Base-by-base conservation (phyloP, 2,797 vertebrate species). In the Mormyrus proboscirostris region DNA sequence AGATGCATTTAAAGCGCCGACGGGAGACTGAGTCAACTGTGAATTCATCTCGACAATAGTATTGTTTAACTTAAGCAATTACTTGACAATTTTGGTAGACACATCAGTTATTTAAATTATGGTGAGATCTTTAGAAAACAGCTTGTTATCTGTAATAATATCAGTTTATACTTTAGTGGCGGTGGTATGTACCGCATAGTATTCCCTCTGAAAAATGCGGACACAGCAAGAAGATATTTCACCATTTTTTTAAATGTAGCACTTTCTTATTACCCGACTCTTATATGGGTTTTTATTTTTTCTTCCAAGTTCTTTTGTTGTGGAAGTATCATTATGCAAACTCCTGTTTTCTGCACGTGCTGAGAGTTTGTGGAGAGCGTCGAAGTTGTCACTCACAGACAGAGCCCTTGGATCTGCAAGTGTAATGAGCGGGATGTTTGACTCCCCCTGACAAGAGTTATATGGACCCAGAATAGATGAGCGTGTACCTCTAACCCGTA, bases 61-160 rank as follows among this genome's bases (percentile, higher is more conserved):
- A 92, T 92, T 88, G 92, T 92, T 93, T 93, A 93, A 94, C 93
- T 94, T 93, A 94, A 93, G 91, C 93, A 92, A 93, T 94, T 93
- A 88, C 90, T 90, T 93, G 93, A 93, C 93, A 94, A 92, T 91
- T 93, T 94, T 91, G 91, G 91, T 92, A 90, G 92, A 89, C 51
- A 47, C 92, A 93, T 93, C 93, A 92, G 90, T 93, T 93, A 93
- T 92, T 93, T 89, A 93, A 92, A 93, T 94, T 92, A 90, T 38
- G 14, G 85, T 91, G 91, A 92, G 91, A 92, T 90, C 86, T 92
- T 94, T 91, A 89, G 90, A 88, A 93, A 93, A 93, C 93, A 90
- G 92, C 90, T 93, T 92, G 92, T 92, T 90, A 92, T 91, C 88
- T 91, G 57, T 88, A 90, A 89, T 89, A 88, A 88, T 89, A 90